Conservation (phyloP, 2,797 vertebrate species). For the Cyclura pinguis region DNA sequence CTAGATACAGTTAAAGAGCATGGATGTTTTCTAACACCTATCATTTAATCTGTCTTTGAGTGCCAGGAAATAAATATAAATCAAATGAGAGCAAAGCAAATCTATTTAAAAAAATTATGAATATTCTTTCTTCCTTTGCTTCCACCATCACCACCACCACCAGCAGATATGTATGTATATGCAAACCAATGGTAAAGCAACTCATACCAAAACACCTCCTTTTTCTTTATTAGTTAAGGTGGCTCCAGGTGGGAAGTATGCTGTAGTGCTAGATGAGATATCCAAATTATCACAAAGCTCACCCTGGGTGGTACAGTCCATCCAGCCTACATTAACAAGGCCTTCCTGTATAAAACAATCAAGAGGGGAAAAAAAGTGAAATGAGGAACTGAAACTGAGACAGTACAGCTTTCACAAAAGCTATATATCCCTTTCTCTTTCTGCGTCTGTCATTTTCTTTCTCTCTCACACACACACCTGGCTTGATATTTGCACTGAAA, state of each 20-base stretch:
- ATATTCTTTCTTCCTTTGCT: background rate
- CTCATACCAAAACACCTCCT: conserved; percentile 87
- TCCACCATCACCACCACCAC: background rate
- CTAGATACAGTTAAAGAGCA: background rate
- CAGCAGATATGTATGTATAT: conserved; percentile 38
- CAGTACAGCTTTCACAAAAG: conserved; percentile 48
- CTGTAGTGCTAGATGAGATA: conserved; percentile 87
- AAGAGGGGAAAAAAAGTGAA: conserved; percentile 24
- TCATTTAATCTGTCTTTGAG: background rate
- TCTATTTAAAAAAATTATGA: conserved; percentile 25
- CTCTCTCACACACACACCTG: background rate
- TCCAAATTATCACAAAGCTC: conserved; percentile 93
- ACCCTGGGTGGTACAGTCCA: conserved; percentile 89
- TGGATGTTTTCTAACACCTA: conserved; percentile 33
- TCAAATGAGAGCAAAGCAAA: background rate
- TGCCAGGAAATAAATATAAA: conserved; percentile 1
- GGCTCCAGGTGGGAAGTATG: conserved; percentile 92
- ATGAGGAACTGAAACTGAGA: conserved; percentile 3
- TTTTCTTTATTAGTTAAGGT: conserved; percentile 84
- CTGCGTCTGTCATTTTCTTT: too few relatives aligned
- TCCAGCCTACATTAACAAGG: conserved; percentile 94
- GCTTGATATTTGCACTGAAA: background rate
- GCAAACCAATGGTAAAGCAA: conserved; percentile 57
- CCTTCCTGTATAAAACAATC: conserved; percentile 84
- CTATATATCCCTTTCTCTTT: background rate